phyloP scores from a whole-genome alignment of 2,113 vertebrate species.

The Saccopteryx leptura region DNA sequence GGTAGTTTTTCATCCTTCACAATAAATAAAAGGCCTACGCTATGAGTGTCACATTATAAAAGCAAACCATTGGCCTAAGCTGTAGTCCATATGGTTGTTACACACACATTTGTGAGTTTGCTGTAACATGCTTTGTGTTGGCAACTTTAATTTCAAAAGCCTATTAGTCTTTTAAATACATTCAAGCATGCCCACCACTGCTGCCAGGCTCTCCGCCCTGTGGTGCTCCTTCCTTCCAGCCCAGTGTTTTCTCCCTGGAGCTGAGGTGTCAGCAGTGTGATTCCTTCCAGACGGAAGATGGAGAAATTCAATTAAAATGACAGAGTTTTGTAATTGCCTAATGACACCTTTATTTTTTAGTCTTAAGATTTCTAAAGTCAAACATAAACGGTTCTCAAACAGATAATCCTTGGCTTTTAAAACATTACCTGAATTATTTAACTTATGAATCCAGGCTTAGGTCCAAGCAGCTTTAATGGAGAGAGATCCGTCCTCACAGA shows the following conservation, averaged over 20 bases:
- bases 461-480: not conserved
- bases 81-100: slow-evolving; percentile 21
- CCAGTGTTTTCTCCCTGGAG: slow-evolving; percentile 2
- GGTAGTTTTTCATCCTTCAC: slow-evolving; percentile 6
- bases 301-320: slow-evolving; percentile 54
- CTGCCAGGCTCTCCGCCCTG: slow-evolving; percentile 63
- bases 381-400: not conserved
- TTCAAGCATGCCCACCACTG: slow-evolving; percentile 78
- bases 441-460: not conserved
- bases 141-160: slow-evolving; percentile 81
- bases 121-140: slow-evolving; percentile 40
- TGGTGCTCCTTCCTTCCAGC: not conserved
- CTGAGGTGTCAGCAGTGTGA: not conserved
- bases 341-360: not conserved
- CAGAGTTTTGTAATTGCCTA: not conserved
- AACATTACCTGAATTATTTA: not conserved
- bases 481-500: not conserved
- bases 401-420: slow-evolving; percentile 4
- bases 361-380: not conserved
- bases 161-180: slow-evolving; percentile 82
- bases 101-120: slow-evolving; percentile 4
- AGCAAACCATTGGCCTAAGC: not conserved
- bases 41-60: slow-evolving; percentile 33
- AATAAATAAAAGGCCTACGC: not conserved
- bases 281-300: not conserved